Evolutionary conservation across 2,888 invertebrate genomes (phyloP).

Genomic region (Baccha elongata): DNA sequence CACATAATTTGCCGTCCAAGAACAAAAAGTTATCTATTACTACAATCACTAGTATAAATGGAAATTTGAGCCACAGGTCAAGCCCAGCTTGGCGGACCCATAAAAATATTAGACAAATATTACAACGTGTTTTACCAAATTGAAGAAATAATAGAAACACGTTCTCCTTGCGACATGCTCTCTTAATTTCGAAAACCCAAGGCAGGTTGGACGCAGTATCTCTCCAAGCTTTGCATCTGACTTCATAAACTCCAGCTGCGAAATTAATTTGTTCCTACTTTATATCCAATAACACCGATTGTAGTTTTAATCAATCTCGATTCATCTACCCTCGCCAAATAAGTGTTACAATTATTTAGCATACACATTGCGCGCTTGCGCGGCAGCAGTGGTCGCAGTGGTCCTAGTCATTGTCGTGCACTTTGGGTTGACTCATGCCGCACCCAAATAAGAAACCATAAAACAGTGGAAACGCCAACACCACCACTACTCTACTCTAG

Average conservation of each 20-base stretch:
- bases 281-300: conserved; percentile 73
- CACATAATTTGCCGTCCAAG: conserved; percentile 16
- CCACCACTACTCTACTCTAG: neutral
- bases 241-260: conserved; percentile 64
- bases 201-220: neutral
- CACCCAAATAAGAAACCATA: conserved; percentile 57
- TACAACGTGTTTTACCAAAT: conserved; percentile 40
- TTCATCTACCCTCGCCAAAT: conserved; percentile 65
- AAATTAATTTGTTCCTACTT: conserved; percentile 74
- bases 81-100: conserved; percentile 39
- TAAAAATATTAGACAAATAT: conserved; percentile 7
- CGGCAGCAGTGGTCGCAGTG: conserved; percentile 12
- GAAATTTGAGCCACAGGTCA: conserved; percentile 42
- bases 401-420: conserved; percentile 37
- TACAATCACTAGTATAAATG: conserved; percentile 23
- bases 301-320: conserved; percentile 71
- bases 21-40: conserved; percentile 18
- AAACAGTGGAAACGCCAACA: conserved; percentile 35
- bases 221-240: neutral
- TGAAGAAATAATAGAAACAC: conserved; percentile 57
- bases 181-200: conserved; percentile 20
- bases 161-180: conserved; percentile 57
- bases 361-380: conserved; percentile 53
- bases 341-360: conserved; percentile 73
- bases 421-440: conserved; percentile 68